Percentiles rank a stretch among this genome's conserved stretches.
Conservation (phyloP, 2,113 vertebrate species). For the Neoarius graeffei region DNA sequence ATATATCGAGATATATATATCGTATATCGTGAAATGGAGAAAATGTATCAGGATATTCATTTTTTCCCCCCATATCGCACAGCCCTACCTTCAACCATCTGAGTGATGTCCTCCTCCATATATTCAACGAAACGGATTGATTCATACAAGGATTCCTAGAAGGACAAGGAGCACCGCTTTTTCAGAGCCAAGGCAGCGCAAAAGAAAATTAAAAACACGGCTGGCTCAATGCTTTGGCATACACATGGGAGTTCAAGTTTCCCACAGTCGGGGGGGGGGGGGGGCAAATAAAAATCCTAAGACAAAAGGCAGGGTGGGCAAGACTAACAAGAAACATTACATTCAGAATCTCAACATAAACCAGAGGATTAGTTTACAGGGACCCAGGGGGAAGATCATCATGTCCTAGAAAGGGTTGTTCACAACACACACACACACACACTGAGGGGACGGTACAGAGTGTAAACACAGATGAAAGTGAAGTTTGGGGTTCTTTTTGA, state of each 20-base stretch:
- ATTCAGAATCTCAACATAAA: conserved; percentile 40
- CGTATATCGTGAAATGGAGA: too few species aligned
- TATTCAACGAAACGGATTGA: not conserved
- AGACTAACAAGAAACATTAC: conserved; percentile 40
- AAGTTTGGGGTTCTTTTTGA: conserved; percentile 56
- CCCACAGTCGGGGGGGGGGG: not conserved
- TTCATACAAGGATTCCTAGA: not conserved
- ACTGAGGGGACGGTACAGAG: conserved; percentile 41
- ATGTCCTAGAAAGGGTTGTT: not conserved
- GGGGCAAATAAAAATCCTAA: not conserved
- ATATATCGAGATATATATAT: too few species aligned
- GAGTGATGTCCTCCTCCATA: not conserved
- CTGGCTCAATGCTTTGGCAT: conserved; percentile 51
- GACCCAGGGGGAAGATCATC: conserved; percentile 23
- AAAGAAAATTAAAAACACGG: not conserved
- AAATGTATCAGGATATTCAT: too few species aligned
- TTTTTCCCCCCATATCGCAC: too few species aligned
- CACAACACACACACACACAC: conserved; percentile 1
- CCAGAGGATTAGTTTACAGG: not conserved
- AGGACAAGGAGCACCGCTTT: not conserved
- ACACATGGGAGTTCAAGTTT: conserved; percentile 17
- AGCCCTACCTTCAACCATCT: too few species aligned
- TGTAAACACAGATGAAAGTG: conserved; percentile 73
- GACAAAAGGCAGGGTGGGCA: conserved; percentile 2
- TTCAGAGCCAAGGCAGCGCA: conserved; percentile 18